Percentiles rank a stretch among this genome's conserved stretches.
phyloP scores from a whole-genome alignment of 2,113 vertebrate species.

The Dryoscopus gambensis region DNA sequence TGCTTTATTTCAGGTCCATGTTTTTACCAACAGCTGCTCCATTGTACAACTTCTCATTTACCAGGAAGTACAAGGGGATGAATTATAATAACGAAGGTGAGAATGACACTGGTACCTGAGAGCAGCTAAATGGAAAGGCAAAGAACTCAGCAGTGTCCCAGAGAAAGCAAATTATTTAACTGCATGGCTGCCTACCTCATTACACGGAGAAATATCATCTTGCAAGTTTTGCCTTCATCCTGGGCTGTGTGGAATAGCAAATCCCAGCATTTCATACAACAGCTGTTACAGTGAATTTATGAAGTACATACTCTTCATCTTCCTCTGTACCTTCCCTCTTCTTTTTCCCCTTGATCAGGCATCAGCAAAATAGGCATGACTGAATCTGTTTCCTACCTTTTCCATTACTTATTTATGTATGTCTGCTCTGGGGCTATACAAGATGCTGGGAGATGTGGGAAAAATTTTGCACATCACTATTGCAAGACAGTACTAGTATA shows the following conservation, averaged over 20 bases:
- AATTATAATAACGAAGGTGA: neutral
- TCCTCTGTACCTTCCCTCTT: neutral
- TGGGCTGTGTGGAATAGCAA: neutral
- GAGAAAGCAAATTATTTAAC: conserved; percentile 31
- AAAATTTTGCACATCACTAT: conserved; percentile 48
- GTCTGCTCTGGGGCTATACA: conserved; percentile 37
- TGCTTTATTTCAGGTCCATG: neutral
- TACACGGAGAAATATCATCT: neutral
- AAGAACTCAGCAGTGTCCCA: neutral
- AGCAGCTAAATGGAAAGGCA: neutral
- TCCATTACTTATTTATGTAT: conserved; percentile 58
- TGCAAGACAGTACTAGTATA: conserved; percentile 29
- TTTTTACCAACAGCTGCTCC: neutral
- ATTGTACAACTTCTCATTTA: neutral
- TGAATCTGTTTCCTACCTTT: conserved; percentile 3
- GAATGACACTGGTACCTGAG: neutral
- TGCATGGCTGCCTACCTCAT: conserved; percentile 26
- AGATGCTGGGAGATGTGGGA: conserved; percentile 17
- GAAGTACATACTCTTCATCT: neutral
- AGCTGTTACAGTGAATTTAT: conserved; percentile 1
- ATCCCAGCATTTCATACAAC: neutral
- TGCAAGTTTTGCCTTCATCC: neutral
- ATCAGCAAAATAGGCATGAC: conserved; percentile 16
- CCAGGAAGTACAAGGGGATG: neutral
- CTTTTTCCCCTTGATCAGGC: neutral